Evolutionary conservation across 2,888 invertebrate species (phyloP), one percentile per base, ranked within the genome.

Genomic region (Oligia fasciuncula): DNA sequence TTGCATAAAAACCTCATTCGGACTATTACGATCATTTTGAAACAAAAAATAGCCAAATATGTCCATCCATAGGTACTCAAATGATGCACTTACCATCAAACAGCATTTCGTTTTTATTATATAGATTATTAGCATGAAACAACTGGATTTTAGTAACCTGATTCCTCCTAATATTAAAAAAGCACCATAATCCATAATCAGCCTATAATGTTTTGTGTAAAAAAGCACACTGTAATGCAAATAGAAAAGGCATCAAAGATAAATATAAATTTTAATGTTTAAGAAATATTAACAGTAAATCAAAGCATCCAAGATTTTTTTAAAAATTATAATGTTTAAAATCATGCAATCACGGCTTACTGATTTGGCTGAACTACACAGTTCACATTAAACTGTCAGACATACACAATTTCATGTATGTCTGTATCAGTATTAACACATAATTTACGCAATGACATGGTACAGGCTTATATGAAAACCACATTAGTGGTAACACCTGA

Each of bases 371-470:
- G 60, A 46, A 78, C 73, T 77, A 73, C 63, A 51, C 43, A 17
- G 6, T 70, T 65, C 49, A 73, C 69, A 81, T 66, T 57, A 14
- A 73, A 73, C 69, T 76, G 67, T 76, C 76, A 83, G 75, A 72
- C 69, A 79, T 62, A 75, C 83, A 85, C 80, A 60, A 43, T 67
- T 51, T 74, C 76, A 78, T 85, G 72, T 49, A 40, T 69, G 66
- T 70, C 67, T 79, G 80, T 35, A 80, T 73, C 73, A 83, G 77
- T 76, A 69, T 62, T 69, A 60, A 78, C 65, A 81, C 76, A 80
- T 69, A 81, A 79, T 73, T 79, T 81, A 82, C 51, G 74, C 71
- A 84, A 72, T 84, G 73, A 67, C 69, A 83, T 86, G 80, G 77
- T 79, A 87, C 85, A 82, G 82, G 78, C 23, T 77, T 23, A 72